Percentiles rank a stretch among this genome's conserved stretches.
Evolutionary conservation across 2,113 vertebrate genomes (phyloP).

Genomic region (Regulus satrapa): DNA sequence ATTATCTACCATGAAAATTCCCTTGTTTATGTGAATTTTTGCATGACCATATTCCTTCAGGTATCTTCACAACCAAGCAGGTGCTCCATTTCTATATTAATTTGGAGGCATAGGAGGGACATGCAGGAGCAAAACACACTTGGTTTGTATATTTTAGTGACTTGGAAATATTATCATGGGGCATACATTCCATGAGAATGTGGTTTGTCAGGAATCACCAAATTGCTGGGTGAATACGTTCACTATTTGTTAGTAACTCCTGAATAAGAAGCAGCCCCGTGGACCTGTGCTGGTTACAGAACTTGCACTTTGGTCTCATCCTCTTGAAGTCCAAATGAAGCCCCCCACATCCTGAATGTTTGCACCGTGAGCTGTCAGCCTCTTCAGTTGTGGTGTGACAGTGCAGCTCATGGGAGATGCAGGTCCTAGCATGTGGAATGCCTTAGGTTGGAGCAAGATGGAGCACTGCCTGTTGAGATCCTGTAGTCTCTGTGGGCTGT

Average conservation of each 20-base stretch:
- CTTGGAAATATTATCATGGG: not conserved
- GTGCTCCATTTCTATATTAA: not conserved
- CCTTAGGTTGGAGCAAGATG: not conserved
- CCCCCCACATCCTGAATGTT: not conserved
- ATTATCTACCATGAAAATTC: not conserved
- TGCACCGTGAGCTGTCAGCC: not conserved
- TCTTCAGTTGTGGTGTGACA: not conserved
- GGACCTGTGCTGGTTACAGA: not conserved
- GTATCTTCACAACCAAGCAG: not conserved
- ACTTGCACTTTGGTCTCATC: not conserved
- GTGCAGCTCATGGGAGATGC: not conserved
- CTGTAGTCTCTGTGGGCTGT: not conserved
- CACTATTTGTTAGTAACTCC: not conserved
- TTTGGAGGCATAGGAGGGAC: not conserved
- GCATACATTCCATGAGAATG: not conserved
- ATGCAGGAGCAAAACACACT: not conserved
- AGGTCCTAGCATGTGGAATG: constrained; percentile 8
- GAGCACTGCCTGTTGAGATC: not conserved
- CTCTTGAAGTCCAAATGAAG: not conserved
- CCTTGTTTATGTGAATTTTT: not conserved
- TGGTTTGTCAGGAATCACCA: not conserved
- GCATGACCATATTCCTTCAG: not conserved
- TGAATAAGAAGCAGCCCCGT: not conserved
- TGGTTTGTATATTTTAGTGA: not conserved
- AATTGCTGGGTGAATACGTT: not conserved